Conservation (phyloP, 1,140 invertebrate species). For the Eueides isabella region DNA sequence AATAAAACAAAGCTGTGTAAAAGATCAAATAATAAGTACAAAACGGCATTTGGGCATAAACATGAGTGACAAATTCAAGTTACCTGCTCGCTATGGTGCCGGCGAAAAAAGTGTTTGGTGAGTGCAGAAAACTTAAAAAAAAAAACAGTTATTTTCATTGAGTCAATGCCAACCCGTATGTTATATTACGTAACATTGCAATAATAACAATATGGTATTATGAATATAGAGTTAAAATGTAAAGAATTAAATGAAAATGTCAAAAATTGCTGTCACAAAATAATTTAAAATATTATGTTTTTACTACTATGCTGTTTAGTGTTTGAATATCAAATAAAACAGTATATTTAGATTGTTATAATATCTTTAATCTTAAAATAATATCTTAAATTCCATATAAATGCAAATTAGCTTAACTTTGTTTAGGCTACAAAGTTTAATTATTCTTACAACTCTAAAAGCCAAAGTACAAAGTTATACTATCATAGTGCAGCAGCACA, state of each 20-base stretch:
- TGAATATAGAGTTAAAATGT: neutral
- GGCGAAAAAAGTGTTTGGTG: slow-evolving; percentile 84
- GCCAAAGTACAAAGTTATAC: too few species aligned
- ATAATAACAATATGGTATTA: neutral
- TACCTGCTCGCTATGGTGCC: slow-evolving; percentile 84
- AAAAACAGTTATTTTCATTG: neutral
- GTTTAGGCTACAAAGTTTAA: neutral
- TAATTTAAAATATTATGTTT: neutral
- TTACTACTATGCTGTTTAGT: too few species aligned
- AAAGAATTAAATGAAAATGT: neutral
- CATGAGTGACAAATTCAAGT: slow-evolving; percentile 82
- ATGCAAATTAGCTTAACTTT: neutral
- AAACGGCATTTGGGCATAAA: slow-evolving; percentile 25
- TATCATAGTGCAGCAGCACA: too few species aligned
- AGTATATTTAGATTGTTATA: neutral
- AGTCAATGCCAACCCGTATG: neutral
- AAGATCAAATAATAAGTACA: slow-evolving; percentile 18
- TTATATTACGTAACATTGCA: neutral
- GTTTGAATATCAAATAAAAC: neutral
- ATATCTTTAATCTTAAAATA: neutral
- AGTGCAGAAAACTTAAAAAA: slow-evolving; percentile 38
- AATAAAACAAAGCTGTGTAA: slow-evolving; percentile 35
- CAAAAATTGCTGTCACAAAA: neutral
- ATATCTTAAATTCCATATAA: neutral
- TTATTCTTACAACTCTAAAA: neutral